These are phyloP conservation scores for Bathynomus jamesi DNA, from an alignment of 1,140 invertebrate species.

Conservation along the genomic window DNA sequence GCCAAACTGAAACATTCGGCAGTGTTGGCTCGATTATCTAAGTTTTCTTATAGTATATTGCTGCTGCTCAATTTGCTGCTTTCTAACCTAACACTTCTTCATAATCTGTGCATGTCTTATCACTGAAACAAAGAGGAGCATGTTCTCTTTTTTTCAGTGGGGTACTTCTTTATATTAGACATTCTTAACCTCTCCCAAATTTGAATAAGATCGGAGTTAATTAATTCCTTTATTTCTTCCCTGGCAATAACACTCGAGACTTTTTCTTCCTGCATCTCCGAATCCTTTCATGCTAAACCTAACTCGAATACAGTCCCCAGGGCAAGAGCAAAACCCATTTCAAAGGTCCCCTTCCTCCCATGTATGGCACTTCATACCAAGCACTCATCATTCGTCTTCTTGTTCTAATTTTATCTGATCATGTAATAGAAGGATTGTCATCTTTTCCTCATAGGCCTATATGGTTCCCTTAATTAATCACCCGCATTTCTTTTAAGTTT, in stretches of 20 bases:
- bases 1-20: background rate
- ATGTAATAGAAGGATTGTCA: background rate
- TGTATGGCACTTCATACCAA: constrained; percentile 33
- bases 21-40: background rate
- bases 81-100: background rate
- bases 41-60: background rate
- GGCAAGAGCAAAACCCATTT: background rate
- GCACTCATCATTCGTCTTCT: constrained; percentile 22
- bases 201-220: no score
- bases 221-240: background rate
- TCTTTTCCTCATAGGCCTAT: background rate
- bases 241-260: background rate
- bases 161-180: background rate
- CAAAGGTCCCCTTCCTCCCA: constrained; percentile 17
- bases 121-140: background rate
- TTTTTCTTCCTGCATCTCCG: no score
- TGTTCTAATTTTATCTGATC: constrained; percentile 15
- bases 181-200: no score
- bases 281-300: background rate
- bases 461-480: constrained; percentile 8
- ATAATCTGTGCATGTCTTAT: background rate
- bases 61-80: background rate
- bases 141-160: background rate
- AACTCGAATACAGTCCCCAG: background rate
- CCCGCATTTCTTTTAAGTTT: constrained; percentile 18